Conservation (phyloP, 1,140 invertebrate genomes). For the Reticulitermes speratus region DNA sequence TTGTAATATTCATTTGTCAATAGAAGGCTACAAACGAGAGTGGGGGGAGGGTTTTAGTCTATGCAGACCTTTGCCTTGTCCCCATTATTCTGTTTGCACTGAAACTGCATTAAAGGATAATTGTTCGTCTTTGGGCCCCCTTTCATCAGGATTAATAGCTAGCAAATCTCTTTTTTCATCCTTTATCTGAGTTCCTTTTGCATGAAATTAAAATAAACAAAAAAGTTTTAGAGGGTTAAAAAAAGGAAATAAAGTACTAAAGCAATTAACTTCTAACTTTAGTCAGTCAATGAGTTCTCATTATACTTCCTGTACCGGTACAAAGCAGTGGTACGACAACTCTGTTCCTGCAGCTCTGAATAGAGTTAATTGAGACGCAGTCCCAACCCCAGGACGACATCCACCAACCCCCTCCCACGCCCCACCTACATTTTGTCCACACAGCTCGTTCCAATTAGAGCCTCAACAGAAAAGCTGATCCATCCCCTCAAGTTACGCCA, state of each 20-base stretch:
- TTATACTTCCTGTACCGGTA: background rate
- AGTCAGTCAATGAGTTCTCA: slow-evolving; percentile 11
- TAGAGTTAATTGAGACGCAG: slow-evolving; percentile 5
- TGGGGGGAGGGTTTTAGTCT: background rate
- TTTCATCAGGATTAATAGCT: slow-evolving; percentile 17
- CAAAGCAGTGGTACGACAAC: background rate
- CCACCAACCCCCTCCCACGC: too few species aligned
- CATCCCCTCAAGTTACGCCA: background rate
- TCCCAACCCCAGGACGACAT: background rate
- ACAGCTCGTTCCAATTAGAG: background rate
- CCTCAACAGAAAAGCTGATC: background rate
- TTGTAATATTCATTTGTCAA: background rate
- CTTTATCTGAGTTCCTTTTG: background rate
- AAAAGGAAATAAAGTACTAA: slow-evolving; percentile 5
- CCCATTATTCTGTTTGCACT: background rate
- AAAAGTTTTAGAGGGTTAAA: background rate
- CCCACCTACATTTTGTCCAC: background rate
- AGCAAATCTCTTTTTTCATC: slow-evolving; percentile 7
- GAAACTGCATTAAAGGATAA: slow-evolving; percentile 17
- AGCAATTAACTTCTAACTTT: slow-evolving; percentile 3
- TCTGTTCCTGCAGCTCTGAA: background rate
- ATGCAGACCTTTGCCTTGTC: background rate
- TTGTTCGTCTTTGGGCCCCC: background rate
- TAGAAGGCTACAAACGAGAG: background rate
- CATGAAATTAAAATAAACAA: slow-evolving; percentile 10